Base-by-base conservation (phyloP, 2,888 invertebrate genomes). In the Chymomyza procnemis region DNA sequence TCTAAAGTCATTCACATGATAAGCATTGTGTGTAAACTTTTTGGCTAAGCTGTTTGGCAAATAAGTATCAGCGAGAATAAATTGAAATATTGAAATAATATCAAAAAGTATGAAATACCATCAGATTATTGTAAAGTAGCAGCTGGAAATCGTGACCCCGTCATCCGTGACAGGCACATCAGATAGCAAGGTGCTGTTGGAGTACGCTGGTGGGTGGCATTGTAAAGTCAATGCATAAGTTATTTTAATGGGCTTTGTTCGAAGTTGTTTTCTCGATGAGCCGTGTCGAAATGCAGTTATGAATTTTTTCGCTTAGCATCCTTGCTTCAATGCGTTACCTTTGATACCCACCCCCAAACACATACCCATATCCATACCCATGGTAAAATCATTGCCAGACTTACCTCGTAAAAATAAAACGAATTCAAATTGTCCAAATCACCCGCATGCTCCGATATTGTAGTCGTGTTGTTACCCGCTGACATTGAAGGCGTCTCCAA, bases 341-440 rank as follows among this genome's bases (percentile, higher is more conserved):
- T 5, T 18, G 2, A 8, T n/a, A 19, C 6, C 50, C n/a, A 47
- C 8, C 4, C 47, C 47, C 47, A n/a, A 4, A 47, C 16, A 3
- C 14, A 47, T 12, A 12, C 47, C 47, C 47, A 47, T n/a, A n/a
- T 12, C 6, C 21, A 14, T 61, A 73, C 68, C 26, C 57, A 14
- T 47, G n/a, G n/a, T n/a, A n/a, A n/a, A n/a, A 47, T 50, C 19
- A 41, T 12, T 12, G 12, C 12, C 34, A 41, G 34, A 85, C 87
- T 88, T 78, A 91, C 91, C 91, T 91, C 90, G 79, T 90, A 91
- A 76, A 91, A 91, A 75, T 90, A 91, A 75, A 91, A 91, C 30
- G 90, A 90, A 78, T 91, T 90, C 64, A 91, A 79, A 71, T 89
- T 85, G 69, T 89, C 89, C 66, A 79, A 79, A 65, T 83, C 85